Evolutionary conservation across 2,113 vertebrate species (phyloP).

Genomic region (Sula dactylatra): DNA sequence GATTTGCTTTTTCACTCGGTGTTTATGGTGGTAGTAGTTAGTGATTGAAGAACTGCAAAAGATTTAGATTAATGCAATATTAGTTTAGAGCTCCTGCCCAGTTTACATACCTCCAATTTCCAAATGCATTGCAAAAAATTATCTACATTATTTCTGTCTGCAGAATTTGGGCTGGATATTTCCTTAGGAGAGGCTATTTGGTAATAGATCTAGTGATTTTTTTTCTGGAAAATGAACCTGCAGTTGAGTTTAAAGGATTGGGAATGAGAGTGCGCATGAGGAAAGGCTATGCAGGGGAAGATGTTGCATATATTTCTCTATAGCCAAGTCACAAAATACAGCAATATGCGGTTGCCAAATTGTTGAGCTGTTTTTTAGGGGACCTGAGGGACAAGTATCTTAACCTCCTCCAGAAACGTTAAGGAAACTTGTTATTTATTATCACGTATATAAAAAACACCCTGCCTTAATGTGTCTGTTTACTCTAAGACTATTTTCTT

Average conservation of each 20-base stretch:
- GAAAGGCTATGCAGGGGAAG: background rate
- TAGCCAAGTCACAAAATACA: background rate
- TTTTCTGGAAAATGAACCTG: background rate
- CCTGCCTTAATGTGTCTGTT: background rate
- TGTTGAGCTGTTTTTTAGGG: background rate
- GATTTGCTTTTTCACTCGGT: background rate
- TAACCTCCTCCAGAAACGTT: background rate
- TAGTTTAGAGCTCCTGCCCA: constrained; percentile 25
- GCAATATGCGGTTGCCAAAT: background rate
- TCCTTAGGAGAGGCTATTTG: background rate
- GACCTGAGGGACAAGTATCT: background rate
- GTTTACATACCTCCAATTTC: background rate
- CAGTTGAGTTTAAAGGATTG: background rate
- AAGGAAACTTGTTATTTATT: background rate
- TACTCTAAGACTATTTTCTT: background rate
- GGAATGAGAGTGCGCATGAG: background rate
- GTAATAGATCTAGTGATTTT: background rate
- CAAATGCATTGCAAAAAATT: background rate
- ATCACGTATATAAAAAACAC: background rate
- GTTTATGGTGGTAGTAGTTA: constrained; percentile 5
- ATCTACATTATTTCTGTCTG: background rate
- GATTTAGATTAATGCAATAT: constrained; percentile 36
- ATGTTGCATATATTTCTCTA: background rate
- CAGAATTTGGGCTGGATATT: background rate
- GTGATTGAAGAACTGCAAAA: constrained; percentile 23